A percentile compares a stretch with the other conserved stretches of the same genome.
Evolutionary conservation across 2,113 vertebrate species (phyloP).

Genomic region (Neodontobutis hainanensis): DNA sequence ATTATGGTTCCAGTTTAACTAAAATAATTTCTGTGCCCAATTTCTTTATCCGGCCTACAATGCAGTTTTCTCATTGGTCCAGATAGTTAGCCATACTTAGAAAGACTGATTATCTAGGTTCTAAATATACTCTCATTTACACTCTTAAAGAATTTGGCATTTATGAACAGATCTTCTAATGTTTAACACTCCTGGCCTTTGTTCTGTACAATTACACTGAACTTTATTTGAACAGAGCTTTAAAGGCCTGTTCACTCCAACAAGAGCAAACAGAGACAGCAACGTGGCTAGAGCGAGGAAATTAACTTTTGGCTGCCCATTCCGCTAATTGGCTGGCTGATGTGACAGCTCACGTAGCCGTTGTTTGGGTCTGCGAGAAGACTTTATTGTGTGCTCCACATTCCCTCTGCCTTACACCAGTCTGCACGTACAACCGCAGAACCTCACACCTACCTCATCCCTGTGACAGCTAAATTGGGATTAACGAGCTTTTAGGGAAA

Average conservation of each 20-base stretch:
- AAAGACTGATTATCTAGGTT: not conserved
- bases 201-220: conserved; percentile 11
- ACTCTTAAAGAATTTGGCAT: conserved; percentile 1
- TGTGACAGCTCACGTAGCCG: conserved; percentile 45
- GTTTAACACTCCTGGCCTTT: conserved; percentile 24
- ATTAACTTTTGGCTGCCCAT: conserved; percentile 61
- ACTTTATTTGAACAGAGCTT: conserved; percentile 11
- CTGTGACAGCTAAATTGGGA: conserved; percentile 69
- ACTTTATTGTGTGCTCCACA: conserved; percentile 33
- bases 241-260: conserved; percentile 16
- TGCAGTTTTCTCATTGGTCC: no score
- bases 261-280: conserved; percentile 16
- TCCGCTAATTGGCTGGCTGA: conserved; percentile 57
- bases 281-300: conserved; percentile 15
- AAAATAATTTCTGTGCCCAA: no score
- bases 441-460: conserved; percentile 42
- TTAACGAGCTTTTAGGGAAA: conserved; percentile 69
- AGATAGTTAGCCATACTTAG: not conserved
- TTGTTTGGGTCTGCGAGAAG: conserved; percentile 22
- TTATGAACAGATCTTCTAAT: conserved; percentile 14
- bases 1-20: no score
- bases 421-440: conserved; percentile 13
- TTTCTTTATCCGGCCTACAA: no score
- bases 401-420: conserved; percentile 6
- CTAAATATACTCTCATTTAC: not conserved